Base-by-base conservation (phyloP, 1,140 invertebrate genomes). In the Diabrotica undecimpunctata region DNA sequence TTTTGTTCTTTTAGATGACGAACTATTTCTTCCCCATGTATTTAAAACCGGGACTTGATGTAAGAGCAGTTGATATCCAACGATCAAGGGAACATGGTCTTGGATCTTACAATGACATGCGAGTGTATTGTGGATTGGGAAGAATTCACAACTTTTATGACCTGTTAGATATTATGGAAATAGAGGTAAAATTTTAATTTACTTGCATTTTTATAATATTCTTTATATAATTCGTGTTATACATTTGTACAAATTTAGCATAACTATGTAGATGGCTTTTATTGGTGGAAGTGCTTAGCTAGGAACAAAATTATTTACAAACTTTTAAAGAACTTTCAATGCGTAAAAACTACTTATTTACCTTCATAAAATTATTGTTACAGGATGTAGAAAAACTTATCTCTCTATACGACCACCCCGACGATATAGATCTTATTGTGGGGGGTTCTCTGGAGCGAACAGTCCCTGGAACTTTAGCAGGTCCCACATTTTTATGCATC, bases 401-500 rank as follows among this genome's bases (percentile, higher is more conserved):
- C 54, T 65, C 75, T 0, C 71, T 93, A 0, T 94, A 93, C 73
- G 84, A 83, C 39, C 83, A 78, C 36, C 86, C 88, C 0, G 89
- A 94, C 58, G 95, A 97, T 77, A 90, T 97, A 6, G 96, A 98
- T 70, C 78, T 97, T 25, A 92, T 90, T 51, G 90, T 95, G 7
- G 94, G 90, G 9, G 94, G 89, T 7, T 87, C 92, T 2, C 78
- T 95, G 14, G 96, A 98, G 79, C 75, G 71, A 0, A 87, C 89
- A 62, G 85, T 95, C 0, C 83, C 86, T 2, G 92, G 89, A 2
- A 88, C 92, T 0, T 80, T 95, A 8, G 83, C 90, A 5, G 96
- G 96, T 0, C 95, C 95, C 2, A 97, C 95, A 0, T 97, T 96
- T 81, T 83, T 93, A 2, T 97, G 94, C 71, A 92, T 98, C 59